These are phyloP conservation scores for Platycnemis pennipes DNA, from an alignment of 2,888 invertebrate genomes.

Conservation along the genomic window DNA sequence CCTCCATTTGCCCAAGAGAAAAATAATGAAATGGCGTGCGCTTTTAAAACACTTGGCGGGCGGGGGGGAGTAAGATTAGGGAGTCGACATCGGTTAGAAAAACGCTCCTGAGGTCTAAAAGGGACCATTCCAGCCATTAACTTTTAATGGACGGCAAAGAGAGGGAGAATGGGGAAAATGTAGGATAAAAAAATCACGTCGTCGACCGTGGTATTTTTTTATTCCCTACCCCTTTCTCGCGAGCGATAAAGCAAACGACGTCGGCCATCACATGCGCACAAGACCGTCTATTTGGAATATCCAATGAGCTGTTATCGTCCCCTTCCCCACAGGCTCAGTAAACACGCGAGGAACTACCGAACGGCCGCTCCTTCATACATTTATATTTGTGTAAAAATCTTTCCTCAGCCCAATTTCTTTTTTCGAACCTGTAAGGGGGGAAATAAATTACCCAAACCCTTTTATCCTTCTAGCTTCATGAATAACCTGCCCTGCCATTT, in stretches of 20 bases:
- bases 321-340: no score
- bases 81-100: background rate
- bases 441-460: background rate
- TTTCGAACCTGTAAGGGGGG: background rate
- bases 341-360: no score
- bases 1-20: background rate
- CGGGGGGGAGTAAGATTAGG: background rate
- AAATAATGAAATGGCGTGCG: background rate
- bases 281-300: conserved; percentile 45
- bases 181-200: background rate
- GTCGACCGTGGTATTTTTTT: background rate
- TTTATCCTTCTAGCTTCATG: background rate
- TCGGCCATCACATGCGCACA: conserved; percentile 43
- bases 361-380: background rate
- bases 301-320: conserved; percentile 61
- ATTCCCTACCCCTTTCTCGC: no score
- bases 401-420: background rate
- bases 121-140: conserved; percentile 15
- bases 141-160: background rate
- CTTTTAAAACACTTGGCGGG: background rate
- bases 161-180: background rate
- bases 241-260: conserved; percentile 28
- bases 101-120: conserved; percentile 16
- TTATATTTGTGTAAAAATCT: background rate
- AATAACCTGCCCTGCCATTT: conserved; percentile 46